Percentiles rank a stretch among this genome's conserved stretches.
Conservation (phyloP, 2,113 vertebrate species). For the Chloropsis hardwickii region DNA sequence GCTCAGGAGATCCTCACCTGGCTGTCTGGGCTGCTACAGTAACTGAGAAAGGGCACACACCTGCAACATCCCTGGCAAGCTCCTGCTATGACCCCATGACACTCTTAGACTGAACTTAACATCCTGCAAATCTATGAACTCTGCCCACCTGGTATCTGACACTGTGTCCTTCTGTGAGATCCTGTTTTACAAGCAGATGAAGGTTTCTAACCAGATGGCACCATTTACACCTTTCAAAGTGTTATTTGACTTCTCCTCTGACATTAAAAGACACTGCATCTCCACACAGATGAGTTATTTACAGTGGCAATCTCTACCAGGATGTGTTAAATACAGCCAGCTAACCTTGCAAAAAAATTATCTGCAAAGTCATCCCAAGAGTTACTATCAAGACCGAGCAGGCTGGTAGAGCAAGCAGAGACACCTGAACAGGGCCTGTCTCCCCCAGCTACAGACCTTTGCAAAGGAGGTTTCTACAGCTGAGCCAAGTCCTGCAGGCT, state of each 20-base stretch:
- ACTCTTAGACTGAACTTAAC: background rate
- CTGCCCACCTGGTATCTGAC: background rate
- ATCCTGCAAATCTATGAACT: background rate
- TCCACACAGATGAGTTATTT: background rate
- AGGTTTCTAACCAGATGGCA: background rate
- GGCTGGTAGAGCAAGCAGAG: background rate
- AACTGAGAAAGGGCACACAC: background rate
- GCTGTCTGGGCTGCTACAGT: background rate
- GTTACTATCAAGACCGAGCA: background rate
- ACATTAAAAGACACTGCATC: background rate
- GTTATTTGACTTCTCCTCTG: background rate
- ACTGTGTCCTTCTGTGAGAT: background rate
- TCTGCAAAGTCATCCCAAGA: background rate
- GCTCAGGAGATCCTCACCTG: background rate
- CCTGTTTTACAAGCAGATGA: background rate
- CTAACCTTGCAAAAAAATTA: background rate
- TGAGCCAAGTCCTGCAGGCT: background rate
- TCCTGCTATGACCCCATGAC: accelerated
- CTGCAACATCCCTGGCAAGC: background rate
- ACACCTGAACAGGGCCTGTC: background rate
- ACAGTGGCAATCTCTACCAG: background rate
- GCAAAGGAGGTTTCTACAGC: background rate
- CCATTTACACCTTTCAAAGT: background rate
- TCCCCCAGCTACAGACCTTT: background rate
- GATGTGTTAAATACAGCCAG: background rate